A percentile compares a stretch with the other conserved stretches of the same genome.
Conservation (phyloP, 1,140 invertebrate genomes). For the Neoseiulus cucumeris region DNA sequence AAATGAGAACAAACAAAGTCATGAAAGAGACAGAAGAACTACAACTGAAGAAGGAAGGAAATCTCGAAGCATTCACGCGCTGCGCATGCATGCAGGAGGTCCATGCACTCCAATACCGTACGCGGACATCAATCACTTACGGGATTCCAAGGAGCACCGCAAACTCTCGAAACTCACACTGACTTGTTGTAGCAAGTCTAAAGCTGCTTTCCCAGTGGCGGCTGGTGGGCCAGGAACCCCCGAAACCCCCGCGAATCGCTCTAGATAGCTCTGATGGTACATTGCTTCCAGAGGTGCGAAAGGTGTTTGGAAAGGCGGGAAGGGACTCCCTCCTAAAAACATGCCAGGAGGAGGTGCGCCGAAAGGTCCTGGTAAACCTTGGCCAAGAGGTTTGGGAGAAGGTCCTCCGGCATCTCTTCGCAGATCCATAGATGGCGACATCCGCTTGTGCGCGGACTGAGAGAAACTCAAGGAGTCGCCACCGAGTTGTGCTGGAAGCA, state of each 20-base stretch:
- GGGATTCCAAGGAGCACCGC: too few species aligned
- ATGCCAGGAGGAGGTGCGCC: background rate
- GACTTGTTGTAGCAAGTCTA: conserved; percentile 5
- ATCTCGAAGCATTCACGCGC: too few species aligned
- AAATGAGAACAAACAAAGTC: too few species aligned
- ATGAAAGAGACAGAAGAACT: too few species aligned
- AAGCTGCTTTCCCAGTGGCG: background rate
- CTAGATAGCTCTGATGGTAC: background rate
- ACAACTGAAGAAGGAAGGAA: too few species aligned
- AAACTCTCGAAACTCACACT: too few species aligned
- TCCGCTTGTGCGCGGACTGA: conserved; percentile 8
- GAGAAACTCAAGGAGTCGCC: conserved; percentile 3
- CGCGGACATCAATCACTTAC: too few species aligned
- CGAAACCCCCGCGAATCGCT: background rate
- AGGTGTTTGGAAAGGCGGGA: background rate
- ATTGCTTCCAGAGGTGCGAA: background rate
- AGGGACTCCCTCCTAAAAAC: background rate
- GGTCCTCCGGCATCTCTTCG: background rate
- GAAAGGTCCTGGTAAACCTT: background rate
- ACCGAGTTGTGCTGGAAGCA: background rate
- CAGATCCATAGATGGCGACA: background rate
- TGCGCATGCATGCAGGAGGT: too few species aligned
- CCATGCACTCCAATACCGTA: too few species aligned
- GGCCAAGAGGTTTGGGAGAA: background rate
- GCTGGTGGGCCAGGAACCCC: background rate